phyloP scores from a whole-genome alignment of 2,797 vertebrate genomes.

The Buceros bicornis region DNA sequence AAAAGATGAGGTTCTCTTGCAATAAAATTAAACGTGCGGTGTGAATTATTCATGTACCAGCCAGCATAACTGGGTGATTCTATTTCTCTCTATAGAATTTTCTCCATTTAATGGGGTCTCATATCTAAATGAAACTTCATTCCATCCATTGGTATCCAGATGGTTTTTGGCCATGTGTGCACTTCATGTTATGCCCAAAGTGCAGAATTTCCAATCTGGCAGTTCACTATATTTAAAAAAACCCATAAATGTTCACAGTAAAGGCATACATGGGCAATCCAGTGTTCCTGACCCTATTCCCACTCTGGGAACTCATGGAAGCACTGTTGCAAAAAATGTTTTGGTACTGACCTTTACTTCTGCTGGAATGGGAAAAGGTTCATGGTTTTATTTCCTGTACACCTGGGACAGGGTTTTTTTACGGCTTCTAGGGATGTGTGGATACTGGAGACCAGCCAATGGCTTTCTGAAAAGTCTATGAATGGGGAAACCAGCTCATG shows the following conservation, averaged over 20 bases:
- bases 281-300: neutral
- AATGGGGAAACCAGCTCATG: fast-evolving
- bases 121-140: neutral
- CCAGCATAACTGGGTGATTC: neutral
- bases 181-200: neutral
- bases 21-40: neutral
- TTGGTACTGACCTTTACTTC: neutral
- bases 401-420: neutral
- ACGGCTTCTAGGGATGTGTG: neutral
- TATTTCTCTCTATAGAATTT: neutral
- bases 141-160: neutral
- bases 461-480: neutral
- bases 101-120: neutral
- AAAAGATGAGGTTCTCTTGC: neutral
- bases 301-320: neutral
- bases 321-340: neutral
- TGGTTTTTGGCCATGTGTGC: neutral
- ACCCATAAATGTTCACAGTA: neutral
- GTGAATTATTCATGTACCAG: constrained; percentile 20
- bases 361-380: neutral
- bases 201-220: neutral
- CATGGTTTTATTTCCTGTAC: neutral
- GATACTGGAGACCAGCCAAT: neutral
- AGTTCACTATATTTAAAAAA: neutral
- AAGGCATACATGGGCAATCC: neutral